Conservation (phyloP, 1,140 invertebrate species). For the Magallana gigas region DNA sequence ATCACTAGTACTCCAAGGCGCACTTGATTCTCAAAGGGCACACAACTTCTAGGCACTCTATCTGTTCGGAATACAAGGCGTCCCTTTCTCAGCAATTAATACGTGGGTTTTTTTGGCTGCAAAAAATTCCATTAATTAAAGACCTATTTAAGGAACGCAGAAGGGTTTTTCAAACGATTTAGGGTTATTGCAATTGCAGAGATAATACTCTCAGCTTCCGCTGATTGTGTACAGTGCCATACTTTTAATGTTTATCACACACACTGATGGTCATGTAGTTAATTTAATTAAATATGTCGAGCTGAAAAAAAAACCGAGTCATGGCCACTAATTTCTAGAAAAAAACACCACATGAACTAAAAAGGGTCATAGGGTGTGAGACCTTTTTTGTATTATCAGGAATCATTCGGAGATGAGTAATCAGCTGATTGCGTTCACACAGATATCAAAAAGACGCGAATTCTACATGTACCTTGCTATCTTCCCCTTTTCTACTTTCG, state of each 20-base stretch:
- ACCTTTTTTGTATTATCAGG: background rate
- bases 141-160: no score
- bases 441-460: slow-evolving; percentile 2
- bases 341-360: background rate
- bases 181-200: background rate
- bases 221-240: background rate
- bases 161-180: background rate
- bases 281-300: slow-evolving; percentile 2
- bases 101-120: no score
- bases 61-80: no score
- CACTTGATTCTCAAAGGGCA: no score
- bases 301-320: background rate
- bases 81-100: no score
- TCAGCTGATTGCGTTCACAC: background rate
- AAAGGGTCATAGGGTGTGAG: background rate
- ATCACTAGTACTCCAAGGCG: no score
- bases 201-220: background rate
- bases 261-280: background rate
- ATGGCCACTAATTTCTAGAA: background rate
- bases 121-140: no score
- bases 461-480: background rate
- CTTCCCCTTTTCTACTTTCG: background rate
- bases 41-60: no score
- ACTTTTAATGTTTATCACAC: background rate
- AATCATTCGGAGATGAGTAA: slow-evolving; percentile 7